phyloP scores from a whole-genome alignment of 1,140 invertebrate genomes.

The Bombus consobrinus region DNA sequence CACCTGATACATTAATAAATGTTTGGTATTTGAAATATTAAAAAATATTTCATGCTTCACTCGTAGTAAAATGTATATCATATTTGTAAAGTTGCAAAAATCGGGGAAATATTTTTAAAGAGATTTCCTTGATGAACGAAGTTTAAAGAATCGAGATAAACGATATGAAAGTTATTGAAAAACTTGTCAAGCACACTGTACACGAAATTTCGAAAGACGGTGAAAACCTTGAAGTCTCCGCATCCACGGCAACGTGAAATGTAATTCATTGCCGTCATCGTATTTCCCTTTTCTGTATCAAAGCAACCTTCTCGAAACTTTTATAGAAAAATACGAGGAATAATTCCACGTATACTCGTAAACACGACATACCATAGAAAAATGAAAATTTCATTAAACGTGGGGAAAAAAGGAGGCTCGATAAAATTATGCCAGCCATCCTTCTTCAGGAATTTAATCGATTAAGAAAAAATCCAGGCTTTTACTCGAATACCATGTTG shows the following conservation, averaged over 20 bases:
- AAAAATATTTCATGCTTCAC: too few relatives aligned
- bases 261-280: neutral
- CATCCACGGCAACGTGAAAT: neutral
- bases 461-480: neutral
- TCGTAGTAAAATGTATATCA: too few relatives aligned
- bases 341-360: neutral
- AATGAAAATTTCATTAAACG: slow-evolving; percentile 9
- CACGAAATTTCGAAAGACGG: neutral
- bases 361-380: neutral
- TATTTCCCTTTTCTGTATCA: neutral
- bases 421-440: too few relatives aligned
- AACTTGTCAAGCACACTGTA: too few relatives aligned
- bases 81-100: too few relatives aligned
- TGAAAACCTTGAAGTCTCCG: neutral
- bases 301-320: slow-evolving; percentile 10
- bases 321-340: slow-evolving; percentile 12
- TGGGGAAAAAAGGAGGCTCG: neutral
- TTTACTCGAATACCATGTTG: neutral
- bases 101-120: too few relatives aligned
- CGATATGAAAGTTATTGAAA: too few relatives aligned
- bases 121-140: too few relatives aligned
- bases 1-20: too few relatives aligned
- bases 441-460: neutral
- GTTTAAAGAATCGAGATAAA: too few relatives aligned
- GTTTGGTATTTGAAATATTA: too few relatives aligned